Conservation (phyloP, 2,888 invertebrate species). For the Nycteola revayana region DNA sequence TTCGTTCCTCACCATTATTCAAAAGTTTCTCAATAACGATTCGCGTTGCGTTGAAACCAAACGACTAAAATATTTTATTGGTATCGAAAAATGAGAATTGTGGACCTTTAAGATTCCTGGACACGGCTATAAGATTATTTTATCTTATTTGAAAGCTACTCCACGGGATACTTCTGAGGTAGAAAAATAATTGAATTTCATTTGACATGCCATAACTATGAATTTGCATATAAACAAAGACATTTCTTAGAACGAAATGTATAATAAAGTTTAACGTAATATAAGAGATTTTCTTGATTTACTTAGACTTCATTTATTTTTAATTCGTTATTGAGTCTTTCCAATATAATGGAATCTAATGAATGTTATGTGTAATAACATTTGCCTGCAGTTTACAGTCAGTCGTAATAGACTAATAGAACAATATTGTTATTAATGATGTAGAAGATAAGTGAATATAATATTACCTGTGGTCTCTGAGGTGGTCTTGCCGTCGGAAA, state of each 20-base stretch:
- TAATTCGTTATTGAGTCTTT: no score
- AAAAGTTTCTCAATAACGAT: conserved; percentile 70
- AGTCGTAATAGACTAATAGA: no score
- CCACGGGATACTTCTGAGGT: conserved; percentile 36
- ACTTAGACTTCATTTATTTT: no score
- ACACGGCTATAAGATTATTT: conserved; percentile 49
- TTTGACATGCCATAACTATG: conserved; percentile 10
- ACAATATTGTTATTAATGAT: no score
- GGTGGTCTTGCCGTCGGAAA: conserved; percentile 97
- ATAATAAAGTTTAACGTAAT: no score
- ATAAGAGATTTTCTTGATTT: no score
- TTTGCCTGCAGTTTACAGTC: no score
- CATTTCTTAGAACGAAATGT: conserved; percentile 39
- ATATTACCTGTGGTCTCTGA: conserved; percentile 94
- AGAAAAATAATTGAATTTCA: conserved; percentile 21
- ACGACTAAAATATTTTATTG: conserved; percentile 69
- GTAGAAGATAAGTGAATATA: no score
- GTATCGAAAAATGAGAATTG: conserved; percentile 69
- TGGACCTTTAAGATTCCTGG: conserved; percentile 53
- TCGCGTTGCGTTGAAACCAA: conserved; percentile 67
- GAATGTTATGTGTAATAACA: no score
- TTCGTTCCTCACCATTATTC: conserved; percentile 74
- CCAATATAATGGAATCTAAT: no score
- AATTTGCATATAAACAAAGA: conserved; percentile 20
- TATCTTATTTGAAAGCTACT: conserved; percentile 50